Percentiles rank a stretch among this genome's conserved stretches.
Conservation (phyloP, 2,888 invertebrate genomes). For the Drosophila gaucha region DNA sequence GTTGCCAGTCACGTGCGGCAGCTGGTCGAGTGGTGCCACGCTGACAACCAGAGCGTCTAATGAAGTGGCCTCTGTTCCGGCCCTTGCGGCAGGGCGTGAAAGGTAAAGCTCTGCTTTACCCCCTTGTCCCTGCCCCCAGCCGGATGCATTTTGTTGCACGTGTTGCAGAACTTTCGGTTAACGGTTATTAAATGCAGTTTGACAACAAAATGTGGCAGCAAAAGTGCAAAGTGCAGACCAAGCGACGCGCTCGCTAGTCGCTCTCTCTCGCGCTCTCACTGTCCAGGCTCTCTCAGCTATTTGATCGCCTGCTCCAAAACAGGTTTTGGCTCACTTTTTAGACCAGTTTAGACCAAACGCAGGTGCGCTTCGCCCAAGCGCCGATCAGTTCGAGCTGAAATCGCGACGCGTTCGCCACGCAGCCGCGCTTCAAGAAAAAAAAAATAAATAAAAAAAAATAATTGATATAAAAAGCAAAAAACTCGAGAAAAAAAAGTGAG, state of each 20-base stretch:
- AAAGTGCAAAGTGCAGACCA: slow-evolving; percentile 74
- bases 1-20: slow-evolving; percentile 69
- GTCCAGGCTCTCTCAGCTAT: background rate
- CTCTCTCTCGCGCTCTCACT: slow-evolving; percentile 7
- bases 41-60: slow-evolving; percentile 65
- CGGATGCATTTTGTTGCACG: slow-evolving; percentile 51
- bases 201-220: slow-evolving; percentile 60
- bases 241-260: slow-evolving; percentile 12
- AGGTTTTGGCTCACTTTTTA: slow-evolving; percentile 26
- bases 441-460: slow-evolving; percentile 3
- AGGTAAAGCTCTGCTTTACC: background rate
- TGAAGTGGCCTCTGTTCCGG: slow-evolving; percentile 51
- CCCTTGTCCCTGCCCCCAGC: background rate
- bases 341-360: slow-evolving; percentile 54
- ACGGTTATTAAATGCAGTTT: slow-evolving; percentile 79
- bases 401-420: slow-evolving; percentile 47
- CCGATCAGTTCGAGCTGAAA: slow-evolving; percentile 66
- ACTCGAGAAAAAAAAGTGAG: slow-evolving; percentile 30
- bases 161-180: slow-evolving; percentile 76
- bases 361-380: slow-evolving; percentile 56
- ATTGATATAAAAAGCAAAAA: slow-evolving; percentile 20
- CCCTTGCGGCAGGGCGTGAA: slow-evolving; percentile 17
- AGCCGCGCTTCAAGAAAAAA: slow-evolving; percentile 16
- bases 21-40: slow-evolving; percentile 50
- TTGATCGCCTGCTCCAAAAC: slow-evolving; percentile 27